Evolutionary conservation across 2,888 invertebrate genomes (phyloP).

Genomic region (Scaptomyza caliginosa): DNA sequence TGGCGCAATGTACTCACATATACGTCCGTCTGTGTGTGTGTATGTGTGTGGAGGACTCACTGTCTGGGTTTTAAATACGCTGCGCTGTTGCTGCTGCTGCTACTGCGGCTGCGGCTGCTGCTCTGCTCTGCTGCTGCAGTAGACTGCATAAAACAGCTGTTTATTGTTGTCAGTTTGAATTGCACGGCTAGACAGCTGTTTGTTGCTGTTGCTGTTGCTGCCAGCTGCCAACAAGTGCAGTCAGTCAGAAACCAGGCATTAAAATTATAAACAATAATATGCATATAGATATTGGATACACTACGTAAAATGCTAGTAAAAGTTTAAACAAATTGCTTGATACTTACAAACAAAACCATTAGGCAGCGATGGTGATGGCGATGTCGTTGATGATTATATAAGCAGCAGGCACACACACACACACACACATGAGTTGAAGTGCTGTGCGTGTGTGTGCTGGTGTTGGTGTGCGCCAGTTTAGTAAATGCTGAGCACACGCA

Average conservation of each 20-base stretch:
- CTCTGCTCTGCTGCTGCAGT: conserved; percentile 29
- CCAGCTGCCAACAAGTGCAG: too few relatives aligned
- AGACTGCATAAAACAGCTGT: conserved; percentile 62
- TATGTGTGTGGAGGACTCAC: conserved; percentile 44
- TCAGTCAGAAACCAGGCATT: not conserved
- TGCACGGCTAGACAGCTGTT: conserved; percentile 45
- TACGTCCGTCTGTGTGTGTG: conserved; percentile 11
- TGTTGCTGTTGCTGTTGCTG: conserved; percentile 20
- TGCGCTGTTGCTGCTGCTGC: conserved; percentile 15
- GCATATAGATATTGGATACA: not conserved
- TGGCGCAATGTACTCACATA: conserved; percentile 31
- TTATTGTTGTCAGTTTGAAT: conserved; percentile 50
- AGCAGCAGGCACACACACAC: conserved; percentile 48
- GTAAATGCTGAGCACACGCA: conserved; percentile 75
- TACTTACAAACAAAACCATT: conserved; percentile 75
- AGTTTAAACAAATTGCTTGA: conserved; percentile 70
- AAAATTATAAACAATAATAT: conserved; percentile 3
- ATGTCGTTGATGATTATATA: conserved; percentile 67
- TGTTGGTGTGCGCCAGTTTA: conserved; percentile 75
- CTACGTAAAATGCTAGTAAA: conserved; percentile 51
- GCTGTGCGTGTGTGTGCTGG: conserved; percentile 11
- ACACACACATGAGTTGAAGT: not conserved
- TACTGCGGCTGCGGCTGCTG: conserved; percentile 6
- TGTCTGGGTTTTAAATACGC: conserved; percentile 42
- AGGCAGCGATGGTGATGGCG: conserved; percentile 49